Evolutionary conservation across 1,140 invertebrate species (phyloP).

Genomic region (Lepidurus apus): DNA sequence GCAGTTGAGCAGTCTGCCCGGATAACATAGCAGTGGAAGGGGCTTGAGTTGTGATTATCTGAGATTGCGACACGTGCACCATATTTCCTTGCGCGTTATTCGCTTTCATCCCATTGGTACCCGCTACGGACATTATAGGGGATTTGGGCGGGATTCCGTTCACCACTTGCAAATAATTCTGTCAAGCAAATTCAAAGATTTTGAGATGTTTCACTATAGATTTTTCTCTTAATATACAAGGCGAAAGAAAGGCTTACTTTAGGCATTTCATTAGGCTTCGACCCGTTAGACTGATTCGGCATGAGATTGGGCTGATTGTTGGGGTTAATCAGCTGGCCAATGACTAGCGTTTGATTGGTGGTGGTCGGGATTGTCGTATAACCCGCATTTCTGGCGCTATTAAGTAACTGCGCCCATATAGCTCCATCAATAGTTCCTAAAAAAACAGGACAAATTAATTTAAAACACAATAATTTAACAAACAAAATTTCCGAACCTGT

Average conservation of each 20-base stretch:
- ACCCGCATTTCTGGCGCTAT: constrained; percentile 45
- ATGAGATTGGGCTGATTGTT: constrained; percentile 63
- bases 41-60: constrained; percentile 41
- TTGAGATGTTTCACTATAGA: background rate
- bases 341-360: constrained; percentile 66
- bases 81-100: constrained; percentile 21
- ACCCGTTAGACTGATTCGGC: constrained; percentile 48
- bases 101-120: constrained; percentile 30
- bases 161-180: constrained; percentile 35
- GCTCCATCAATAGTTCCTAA: constrained; percentile 4
- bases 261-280: constrained; percentile 45
- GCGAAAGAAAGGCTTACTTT: constrained; percentile 38
- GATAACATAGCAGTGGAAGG: constrained; percentile 40
- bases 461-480: constrained; percentile 31
- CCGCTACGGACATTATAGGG: constrained; percentile 37
- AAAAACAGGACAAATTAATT: constrained; percentile 25
- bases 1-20: constrained; percentile 51
- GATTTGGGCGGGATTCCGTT: constrained; percentile 39
- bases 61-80: constrained; percentile 37
- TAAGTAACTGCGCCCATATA: constrained; percentile 37
- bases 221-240: background rate
- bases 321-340: constrained; percentile 66
- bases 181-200: constrained; percentile 20
- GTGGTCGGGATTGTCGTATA: constrained; percentile 64
- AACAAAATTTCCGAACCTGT: constrained; percentile 29